Conservation (phyloP, 2,888 invertebrate species). For the Drosophila recens region DNA sequence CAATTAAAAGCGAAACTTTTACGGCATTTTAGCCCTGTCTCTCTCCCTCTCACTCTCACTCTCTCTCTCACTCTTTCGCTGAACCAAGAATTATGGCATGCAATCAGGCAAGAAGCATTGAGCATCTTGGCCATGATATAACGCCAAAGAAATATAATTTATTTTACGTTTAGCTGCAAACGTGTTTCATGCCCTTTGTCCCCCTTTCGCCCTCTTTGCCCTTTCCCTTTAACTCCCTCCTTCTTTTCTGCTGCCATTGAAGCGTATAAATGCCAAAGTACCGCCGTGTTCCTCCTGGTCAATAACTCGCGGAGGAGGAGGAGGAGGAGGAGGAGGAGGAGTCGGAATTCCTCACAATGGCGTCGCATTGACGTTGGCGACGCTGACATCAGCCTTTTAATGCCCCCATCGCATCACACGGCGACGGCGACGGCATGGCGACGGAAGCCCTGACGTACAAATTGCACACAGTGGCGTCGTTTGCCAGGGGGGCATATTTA, state of each 20-base stretch:
- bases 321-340: slow-evolving; percentile 1
- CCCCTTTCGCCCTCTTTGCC: not conserved
- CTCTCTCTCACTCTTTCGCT: no score
- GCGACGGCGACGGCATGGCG: no score
- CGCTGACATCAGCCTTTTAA: slow-evolving; percentile 68
- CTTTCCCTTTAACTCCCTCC: not conserved
- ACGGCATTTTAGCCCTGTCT: slow-evolving; percentile 16
- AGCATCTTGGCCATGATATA: slow-evolving; percentile 44
- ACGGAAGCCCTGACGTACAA: slow-evolving; percentile 24
- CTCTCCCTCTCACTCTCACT: no score
- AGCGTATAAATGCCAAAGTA: slow-evolving; percentile 58
- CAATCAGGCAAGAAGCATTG: slow-evolving; percentile 65
- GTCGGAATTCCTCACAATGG: slow-evolving; percentile 17
- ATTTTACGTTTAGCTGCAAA: slow-evolving; percentile 71
- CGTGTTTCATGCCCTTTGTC: slow-evolving; percentile 20
- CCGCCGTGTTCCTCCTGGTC: slow-evolving; percentile 49
- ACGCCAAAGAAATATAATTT: slow-evolving; percentile 67
- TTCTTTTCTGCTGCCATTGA: slow-evolving; percentile 23
- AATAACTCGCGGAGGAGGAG: slow-evolving; percentile 37
- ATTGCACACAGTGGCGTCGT: slow-evolving; percentile 38
- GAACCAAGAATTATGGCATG: slow-evolving; percentile 67
- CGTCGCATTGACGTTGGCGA: slow-evolving; percentile 39
- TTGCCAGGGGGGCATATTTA: not conserved
- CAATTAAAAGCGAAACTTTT: slow-evolving; percentile 74
- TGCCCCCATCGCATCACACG: slow-evolving; percentile 22